phyloP scores from a whole-genome alignment of 2,888 invertebrate genomes.

The Amphimallon solstitiale region DNA sequence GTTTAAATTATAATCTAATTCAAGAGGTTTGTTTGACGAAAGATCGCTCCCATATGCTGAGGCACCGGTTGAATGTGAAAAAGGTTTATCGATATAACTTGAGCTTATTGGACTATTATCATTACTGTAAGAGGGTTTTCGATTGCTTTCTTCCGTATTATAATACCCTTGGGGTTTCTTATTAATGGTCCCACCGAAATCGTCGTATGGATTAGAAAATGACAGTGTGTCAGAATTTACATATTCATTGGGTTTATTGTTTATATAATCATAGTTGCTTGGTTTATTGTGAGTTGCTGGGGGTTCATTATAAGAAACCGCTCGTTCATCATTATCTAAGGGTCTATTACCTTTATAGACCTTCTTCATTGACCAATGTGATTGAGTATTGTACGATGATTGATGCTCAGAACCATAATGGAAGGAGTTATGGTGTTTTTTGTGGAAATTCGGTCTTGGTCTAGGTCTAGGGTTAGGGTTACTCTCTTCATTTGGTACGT shows the following conservation, averaged over 20 bases:
- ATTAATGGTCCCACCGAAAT: neutral
- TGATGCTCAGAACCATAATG: slow-evolving; percentile 19
- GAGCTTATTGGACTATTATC: neutral
- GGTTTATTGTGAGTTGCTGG: slow-evolving; percentile 1
- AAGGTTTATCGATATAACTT: neutral
- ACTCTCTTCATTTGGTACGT: slow-evolving; percentile 15
- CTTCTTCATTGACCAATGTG: slow-evolving; percentile 9
- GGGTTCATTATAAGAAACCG: slow-evolving; percentile 35
- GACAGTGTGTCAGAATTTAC: slow-evolving; percentile 14
- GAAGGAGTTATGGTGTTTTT: slow-evolving; percentile 33
- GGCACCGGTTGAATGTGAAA: neutral
- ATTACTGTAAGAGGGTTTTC: slow-evolving; percentile 6
- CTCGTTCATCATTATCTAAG: slow-evolving; percentile 12
- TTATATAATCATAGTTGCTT: neutral
- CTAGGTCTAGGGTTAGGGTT: slow-evolving; percentile 35
- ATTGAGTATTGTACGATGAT: slow-evolving; percentile 9
- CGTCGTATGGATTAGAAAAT: slow-evolving; percentile 14
- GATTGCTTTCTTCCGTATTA: slow-evolving; percentile 13
- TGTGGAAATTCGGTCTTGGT: slow-evolving; percentile 34
- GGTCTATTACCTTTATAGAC: slow-evolving; percentile 12
- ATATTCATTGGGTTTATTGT: neutral
- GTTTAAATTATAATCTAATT: neutral
- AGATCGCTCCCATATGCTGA: neutral
- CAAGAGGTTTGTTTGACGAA: neutral
- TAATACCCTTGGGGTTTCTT: slow-evolving; percentile 6